A percentile compares a stretch with the other conserved stretches of the same genome.
Conservation (phyloP, 2,113 vertebrate genomes). For the Hippopotamus amphibius region DNA sequence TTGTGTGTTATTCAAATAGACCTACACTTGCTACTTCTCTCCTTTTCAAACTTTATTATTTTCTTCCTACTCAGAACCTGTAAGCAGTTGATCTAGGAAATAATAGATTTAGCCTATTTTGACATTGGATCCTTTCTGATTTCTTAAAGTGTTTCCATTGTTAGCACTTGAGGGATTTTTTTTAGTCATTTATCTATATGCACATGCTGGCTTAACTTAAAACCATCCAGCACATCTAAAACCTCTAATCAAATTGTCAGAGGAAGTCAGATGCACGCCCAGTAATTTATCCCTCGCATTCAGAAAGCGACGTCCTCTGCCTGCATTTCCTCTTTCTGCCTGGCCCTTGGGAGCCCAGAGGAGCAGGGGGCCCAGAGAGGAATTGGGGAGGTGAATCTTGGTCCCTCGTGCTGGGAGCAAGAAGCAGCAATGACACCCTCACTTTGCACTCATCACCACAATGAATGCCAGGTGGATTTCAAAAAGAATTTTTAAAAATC, state of each 20-base stretch:
- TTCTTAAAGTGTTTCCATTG: not conserved
- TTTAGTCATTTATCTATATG: not conserved
- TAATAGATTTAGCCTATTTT: not conserved
- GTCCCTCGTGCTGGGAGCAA: not conserved
- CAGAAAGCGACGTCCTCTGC: not conserved
- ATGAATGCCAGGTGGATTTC: accelerated
- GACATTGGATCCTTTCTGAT: not conserved
- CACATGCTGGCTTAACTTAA: not conserved
- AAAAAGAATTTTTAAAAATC: not conserved
- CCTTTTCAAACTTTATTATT: too few species aligned
- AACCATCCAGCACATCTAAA: not conserved
- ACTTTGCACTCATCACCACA: accelerated
- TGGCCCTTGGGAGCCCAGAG: too few species aligned
- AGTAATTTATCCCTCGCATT: not conserved
- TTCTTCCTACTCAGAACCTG: not conserved
- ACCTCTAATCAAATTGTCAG: not conserved
- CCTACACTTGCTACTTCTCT: not conserved
- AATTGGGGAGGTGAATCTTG: accelerated
- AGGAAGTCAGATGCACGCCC: not conserved
- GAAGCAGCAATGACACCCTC: accelerated
- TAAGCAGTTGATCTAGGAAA: not conserved
- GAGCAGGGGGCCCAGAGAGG: not conserved
- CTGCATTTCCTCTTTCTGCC: not conserved
- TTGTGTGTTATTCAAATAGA: not conserved
- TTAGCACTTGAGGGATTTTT: not conserved